Base-by-base conservation (phyloP, 2,113 vertebrate genomes). In the Macquaria australasica region DNA sequence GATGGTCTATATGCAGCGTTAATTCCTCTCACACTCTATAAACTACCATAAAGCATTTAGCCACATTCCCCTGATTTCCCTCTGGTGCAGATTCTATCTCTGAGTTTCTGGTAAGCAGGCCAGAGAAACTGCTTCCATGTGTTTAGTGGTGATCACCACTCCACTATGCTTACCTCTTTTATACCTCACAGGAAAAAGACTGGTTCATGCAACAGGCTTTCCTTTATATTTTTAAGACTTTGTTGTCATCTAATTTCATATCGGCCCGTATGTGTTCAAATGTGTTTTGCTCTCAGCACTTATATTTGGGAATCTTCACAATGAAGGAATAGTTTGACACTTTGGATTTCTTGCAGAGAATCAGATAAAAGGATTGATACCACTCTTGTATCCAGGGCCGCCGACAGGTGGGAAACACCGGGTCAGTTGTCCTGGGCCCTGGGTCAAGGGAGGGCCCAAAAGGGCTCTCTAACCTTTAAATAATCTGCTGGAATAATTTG, bases 121-220 rank as follows among this genome's bases (percentile, higher is more conserved):
- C 60, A 75, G 58, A 81, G 72, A 89, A 93, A 95, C 82, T 81
- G 76, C 79, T 94, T 91, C 93, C 92, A 93, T 90, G 84, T 95
- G 93, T 90, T 77, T 37, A 25, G 66, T 77, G 58, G n/a, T 15
- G 50, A 89, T 86, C 60, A 58, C 48, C 28, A n/a, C 55, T 28
- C 62, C 21, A 83, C 43, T 11, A 31, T 64, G 66, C 59, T 88
- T 81, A 75, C 73, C 64, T 76, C 71, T 51, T 69, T 50, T 23
- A 55, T 53, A 79, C 50, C 50, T 83, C 69, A 63, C 60, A 73
- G 77, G 39, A 5, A 70, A 87, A 84, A 53, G 51, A 16, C 39
- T 79, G 70, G 53, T 88, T 69, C 37, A 68, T 74, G 34, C 77
- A 83, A 75, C 9, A 62, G 39, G 12, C 11, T 58, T 73, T 81